These are phyloP conservation scores for Sebastes melanostomus DNA, from an alignment of 2,797 vertebrate genomes.

Conservation along the genomic window DNA sequence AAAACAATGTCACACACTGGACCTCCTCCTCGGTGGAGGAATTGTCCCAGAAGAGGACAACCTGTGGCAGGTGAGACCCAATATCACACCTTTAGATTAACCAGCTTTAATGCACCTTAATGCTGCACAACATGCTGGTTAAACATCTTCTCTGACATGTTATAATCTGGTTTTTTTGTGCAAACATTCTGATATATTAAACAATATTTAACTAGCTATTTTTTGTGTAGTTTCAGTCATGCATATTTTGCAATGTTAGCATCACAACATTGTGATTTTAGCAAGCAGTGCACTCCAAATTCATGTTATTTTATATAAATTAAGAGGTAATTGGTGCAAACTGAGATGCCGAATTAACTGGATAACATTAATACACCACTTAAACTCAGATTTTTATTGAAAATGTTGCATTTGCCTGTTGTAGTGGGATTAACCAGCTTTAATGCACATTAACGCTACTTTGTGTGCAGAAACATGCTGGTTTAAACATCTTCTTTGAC, in stretches of 20 bases:
- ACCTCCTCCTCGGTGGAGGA: conserved; percentile 94
- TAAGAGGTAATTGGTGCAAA: neutral
- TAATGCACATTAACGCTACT: neutral
- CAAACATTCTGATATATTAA: neutral
- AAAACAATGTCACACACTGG: conserved; percentile 89
- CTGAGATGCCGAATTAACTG: neutral
- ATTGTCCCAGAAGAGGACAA: conserved; percentile 94
- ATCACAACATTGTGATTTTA: conserved; percentile 8
- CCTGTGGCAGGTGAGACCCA: conserved; percentile 90
- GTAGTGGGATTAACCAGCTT: neutral
- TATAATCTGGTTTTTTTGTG: accelerated
- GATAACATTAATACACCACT: accelerated
- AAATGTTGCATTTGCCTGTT: neutral
- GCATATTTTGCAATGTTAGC: neutral
- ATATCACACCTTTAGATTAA: neutral
- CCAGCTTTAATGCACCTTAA: neutral
- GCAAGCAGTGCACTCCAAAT: neutral
- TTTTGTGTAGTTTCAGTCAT: neutral
- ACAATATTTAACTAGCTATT: neutral
- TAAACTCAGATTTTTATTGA: accelerated
- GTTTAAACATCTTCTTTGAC: neutral
- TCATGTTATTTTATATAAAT: neutral
- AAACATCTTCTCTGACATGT: neutral
- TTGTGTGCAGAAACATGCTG: neutral
- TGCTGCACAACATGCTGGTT: neutral